Conservation (phyloP, 2,113 vertebrate species). For the cat (Felis catus) region F.catus_Fca126_mat1.0 CM031417.1:2719001-2719500, state of each 20-base stretch:
- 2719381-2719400: too few species aligned
- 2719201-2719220: constrained; percentile 70
- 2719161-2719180: constrained; percentile 61
- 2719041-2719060: neutral
- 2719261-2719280: too few species aligned
- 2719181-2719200: constrained; percentile 68
- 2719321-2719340: too few species aligned
- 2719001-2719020: neutral
- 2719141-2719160: constrained; percentile 38
- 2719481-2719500: constrained; percentile 81
- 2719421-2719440: too few species aligned
- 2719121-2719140: constrained; percentile 72
- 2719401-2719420: too few species aligned
- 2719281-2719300: too few species aligned
- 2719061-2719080: neutral
- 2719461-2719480: constrained; percentile 76
- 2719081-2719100: neutral
- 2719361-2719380: too few species aligned
- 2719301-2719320: too few species aligned
- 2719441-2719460: constrained; percentile 56
- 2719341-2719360: too few species aligned
- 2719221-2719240: constrained; percentile 61
- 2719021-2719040: neutral
- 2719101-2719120: constrained; percentile 66
- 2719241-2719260: too few species aligned